These are phyloP conservation scores for Trididemnum miniatum DNA, from an alignment of 23 tunicate species.

Conservation along the genomic window DNA sequence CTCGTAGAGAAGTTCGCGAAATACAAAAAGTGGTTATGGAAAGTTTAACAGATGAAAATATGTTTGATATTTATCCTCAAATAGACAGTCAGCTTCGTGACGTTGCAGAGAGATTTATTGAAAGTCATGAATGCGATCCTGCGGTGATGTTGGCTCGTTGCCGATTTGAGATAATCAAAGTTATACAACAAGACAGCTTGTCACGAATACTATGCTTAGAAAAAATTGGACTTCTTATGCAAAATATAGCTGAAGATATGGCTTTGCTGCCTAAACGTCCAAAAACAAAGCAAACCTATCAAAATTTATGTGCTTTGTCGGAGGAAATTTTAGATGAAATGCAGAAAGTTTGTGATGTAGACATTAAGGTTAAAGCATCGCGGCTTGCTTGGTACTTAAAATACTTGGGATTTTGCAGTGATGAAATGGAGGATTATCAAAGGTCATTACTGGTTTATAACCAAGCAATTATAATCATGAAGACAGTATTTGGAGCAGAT, in stretches of 20 bases:
- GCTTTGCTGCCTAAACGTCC: slow-evolving; percentile 3
- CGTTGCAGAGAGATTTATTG: slow-evolving; percentile 13
- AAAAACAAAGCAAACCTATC: background rate
- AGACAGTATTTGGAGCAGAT: slow-evolving; percentile 5
- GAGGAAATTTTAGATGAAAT: slow-evolving; percentile 18
- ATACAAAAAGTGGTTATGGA: background rate
- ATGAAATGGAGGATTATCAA: slow-evolving; percentile 23
- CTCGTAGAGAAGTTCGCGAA: background rate
- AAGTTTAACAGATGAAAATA: background rate
- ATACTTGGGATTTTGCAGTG: slow-evolving; percentile 22
- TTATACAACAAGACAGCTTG: background rate
- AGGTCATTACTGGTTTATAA: slow-evolving; percentile 9
- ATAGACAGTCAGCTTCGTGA: slow-evolving; percentile 4
- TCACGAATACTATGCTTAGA: background rate
- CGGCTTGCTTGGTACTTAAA: slow-evolving; percentile 6
- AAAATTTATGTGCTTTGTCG: background rate
- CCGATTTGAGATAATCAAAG: background rate
- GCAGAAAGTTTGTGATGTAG: background rate
- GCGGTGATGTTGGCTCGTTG: slow-evolving; percentile 6
- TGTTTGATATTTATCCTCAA: background rate
- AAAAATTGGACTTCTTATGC: slow-evolving; percentile 17
- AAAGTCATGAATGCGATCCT: background rate
- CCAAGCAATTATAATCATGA: slow-evolving; percentile 9
- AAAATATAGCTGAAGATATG: slow-evolving; percentile 18
- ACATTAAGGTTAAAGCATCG: background rate